Evolutionary conservation across 2,888 invertebrate genomes (phyloP).

Genomic region (Epinotia nisella): DNA sequence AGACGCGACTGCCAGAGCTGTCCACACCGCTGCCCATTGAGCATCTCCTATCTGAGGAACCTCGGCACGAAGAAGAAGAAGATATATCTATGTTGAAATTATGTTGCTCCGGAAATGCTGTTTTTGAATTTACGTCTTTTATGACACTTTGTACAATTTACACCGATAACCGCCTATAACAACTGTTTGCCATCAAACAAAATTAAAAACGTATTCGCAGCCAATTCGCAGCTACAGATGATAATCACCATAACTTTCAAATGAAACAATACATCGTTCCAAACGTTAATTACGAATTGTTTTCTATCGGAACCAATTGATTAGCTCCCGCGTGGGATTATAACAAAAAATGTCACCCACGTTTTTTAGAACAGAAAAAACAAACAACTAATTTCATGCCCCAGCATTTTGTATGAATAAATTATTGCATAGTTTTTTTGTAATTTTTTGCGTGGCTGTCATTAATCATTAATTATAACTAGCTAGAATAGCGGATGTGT

Average conservation of each 20-base stretch:
- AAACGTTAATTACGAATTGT: slow-evolving; percentile 41
- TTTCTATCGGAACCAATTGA: slow-evolving; percentile 59
- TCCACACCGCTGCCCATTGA: too few species aligned
- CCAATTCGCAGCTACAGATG: not conserved
- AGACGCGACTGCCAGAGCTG: too few species aligned
- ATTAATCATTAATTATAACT: slow-evolving; percentile 40
- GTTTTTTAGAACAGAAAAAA: slow-evolving; percentile 60
- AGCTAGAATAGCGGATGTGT: slow-evolving; percentile 15
- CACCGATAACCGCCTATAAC: too few species aligned
- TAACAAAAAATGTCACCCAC: slow-evolving; percentile 77
- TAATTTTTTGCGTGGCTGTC: slow-evolving; percentile 46
- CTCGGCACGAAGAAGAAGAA: too few species aligned
- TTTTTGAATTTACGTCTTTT: too few species aligned
- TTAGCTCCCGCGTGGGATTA: slow-evolving; percentile 65
- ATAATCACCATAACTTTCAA: slow-evolving; percentile 27
- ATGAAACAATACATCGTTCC: slow-evolving; percentile 36
- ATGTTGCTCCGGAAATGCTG: too few species aligned
- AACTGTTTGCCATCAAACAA: too few species aligned
- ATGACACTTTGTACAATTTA: too few species aligned
- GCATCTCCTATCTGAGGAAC: too few species aligned
- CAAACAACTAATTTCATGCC: slow-evolving; percentile 70
- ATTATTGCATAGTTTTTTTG: slow-evolving; percentile 52
- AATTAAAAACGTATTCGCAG: not conserved
- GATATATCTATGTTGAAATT: too few species aligned
- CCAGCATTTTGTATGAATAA: slow-evolving; percentile 64